These are phyloP conservation scores for Metellina segmentata DNA, from an alignment of 2,888 invertebrate species.

Conservation along the genomic window DNA sequence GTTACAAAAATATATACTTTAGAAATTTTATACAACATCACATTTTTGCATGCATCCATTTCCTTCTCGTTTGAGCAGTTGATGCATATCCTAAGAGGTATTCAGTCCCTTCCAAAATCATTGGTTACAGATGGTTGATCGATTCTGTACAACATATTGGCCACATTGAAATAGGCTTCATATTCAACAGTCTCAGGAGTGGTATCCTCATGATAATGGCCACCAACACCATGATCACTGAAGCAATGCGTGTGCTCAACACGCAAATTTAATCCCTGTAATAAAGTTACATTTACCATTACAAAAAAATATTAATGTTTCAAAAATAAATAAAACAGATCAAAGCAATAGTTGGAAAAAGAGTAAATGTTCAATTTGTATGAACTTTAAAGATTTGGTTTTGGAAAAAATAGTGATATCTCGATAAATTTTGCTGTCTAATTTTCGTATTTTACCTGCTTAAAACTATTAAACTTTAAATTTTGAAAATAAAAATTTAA, in stretches of 20 bases:
- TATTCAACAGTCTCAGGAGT: conserved; percentile 94
- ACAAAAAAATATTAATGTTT: not conserved
- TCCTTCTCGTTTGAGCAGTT: too few relatives aligned
- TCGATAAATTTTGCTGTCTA: too few relatives aligned
- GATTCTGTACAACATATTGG: conserved; percentile 83
- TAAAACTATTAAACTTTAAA: too few relatives aligned
- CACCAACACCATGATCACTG: conserved; percentile 92
- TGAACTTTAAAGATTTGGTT: too few relatives aligned
- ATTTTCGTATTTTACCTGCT: too few relatives aligned
- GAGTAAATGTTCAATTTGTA: too few relatives aligned
- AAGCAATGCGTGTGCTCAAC: conserved; percentile 97
- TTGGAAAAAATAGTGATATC: too few relatives aligned
- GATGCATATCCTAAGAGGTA: not conserved
- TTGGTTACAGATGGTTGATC: conserved; percentile 87
- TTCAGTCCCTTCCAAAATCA: conserved; percentile 88
- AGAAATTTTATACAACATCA: too few relatives aligned
- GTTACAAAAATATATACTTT: too few relatives aligned
- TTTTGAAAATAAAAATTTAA: too few relatives aligned
- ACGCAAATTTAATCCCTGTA: conserved; percentile 91
- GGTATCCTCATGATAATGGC: conserved; percentile 98
- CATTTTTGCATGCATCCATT: too few relatives aligned
- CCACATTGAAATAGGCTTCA: conserved; percentile 92
- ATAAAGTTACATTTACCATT: conserved; percentile 60
- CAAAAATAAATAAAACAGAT: not conserved
- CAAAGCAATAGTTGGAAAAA: too few relatives aligned